phyloP scores from a whole-genome alignment of 1,140 invertebrate species.

The Ephestia elutella region DNA sequence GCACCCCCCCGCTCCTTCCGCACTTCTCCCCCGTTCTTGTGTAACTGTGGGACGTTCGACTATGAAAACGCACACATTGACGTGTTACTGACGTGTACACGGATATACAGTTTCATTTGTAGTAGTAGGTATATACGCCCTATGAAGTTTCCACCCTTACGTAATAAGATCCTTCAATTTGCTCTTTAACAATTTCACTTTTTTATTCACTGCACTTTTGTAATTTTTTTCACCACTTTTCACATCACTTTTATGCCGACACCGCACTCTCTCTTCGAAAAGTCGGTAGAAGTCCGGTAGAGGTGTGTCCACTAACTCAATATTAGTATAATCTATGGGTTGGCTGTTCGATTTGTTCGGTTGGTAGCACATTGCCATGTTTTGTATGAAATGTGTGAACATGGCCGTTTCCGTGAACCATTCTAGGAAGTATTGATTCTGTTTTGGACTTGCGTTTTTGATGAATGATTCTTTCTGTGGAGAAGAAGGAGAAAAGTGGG shows the following conservation, averaged over 20 bases:
- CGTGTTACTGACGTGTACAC: no score
- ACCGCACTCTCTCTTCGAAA: conserved; percentile 58
- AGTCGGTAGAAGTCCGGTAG: conserved; percentile 61
- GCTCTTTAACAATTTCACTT: conserved; percentile 60
- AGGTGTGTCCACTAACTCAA: conserved; percentile 45
- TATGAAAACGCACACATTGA: no score
- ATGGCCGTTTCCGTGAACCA: conserved; percentile 91
- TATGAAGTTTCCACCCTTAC: no score
- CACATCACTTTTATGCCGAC: conserved; percentile 27
- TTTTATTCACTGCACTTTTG: conserved; percentile 63
- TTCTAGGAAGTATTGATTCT: conserved; percentile 81
- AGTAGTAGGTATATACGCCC: no score
- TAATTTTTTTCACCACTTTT: conserved; percentile 41
- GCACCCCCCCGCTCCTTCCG: no score
- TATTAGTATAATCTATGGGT: conserved; percentile 15
- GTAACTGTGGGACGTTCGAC: no score
- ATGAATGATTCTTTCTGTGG: conserved; percentile 79
- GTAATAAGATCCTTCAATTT: conserved; percentile 67
- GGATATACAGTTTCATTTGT: no score
- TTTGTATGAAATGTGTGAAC: conserved; percentile 76
- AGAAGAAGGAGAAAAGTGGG: not conserved
- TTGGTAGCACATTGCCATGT: conserved; percentile 38
- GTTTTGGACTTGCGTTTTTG: conserved; percentile 76
- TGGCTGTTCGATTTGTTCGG: conserved; percentile 12
- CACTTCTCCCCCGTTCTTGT: no score